These are phyloP conservation scores for Diabrotica undecimpunctata DNA, from an alignment of 1,140 invertebrate species.

Conservation along the genomic window DNA sequence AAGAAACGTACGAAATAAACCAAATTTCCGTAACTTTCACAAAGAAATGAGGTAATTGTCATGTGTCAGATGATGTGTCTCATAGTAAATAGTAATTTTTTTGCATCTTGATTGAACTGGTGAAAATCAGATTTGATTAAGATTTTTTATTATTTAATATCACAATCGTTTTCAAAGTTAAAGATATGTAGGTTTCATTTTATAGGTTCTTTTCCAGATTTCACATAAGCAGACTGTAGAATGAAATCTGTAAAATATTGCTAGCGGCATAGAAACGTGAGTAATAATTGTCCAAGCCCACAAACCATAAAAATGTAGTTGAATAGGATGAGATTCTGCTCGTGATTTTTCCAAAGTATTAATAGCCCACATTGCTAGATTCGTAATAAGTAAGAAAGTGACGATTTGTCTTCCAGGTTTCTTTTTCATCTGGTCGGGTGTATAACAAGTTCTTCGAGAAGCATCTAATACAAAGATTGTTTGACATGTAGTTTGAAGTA, in stretches of 20 bases:
- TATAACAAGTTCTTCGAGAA: constrained; percentile 72
- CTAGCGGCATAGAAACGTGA: constrained; percentile 90
- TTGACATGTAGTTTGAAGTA: constrained; percentile 83
- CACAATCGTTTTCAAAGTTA: constrained; percentile 50
- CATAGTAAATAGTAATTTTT: too few species aligned
- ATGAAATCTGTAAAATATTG: constrained; percentile 95
- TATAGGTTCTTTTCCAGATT: constrained; percentile 96
- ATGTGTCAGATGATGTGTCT: too few species aligned
- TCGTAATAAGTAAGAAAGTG: constrained; percentile 85
- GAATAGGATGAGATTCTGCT: constrained; percentile 87
- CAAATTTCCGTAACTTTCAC: too few species aligned
- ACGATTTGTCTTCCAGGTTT: constrained; percentile 88
- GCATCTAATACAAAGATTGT: constrained; percentile 94
- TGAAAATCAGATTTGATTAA: neutral
- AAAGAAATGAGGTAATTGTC: too few species aligned
- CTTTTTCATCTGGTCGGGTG: constrained; percentile 72
- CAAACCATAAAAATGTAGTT: constrained; percentile 85
- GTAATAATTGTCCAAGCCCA: constrained; percentile 97
- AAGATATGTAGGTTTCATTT: constrained; percentile 85
- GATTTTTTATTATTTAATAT: neutral
- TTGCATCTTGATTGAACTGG: too few species aligned
- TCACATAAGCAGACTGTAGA: constrained; percentile 95
- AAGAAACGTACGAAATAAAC: too few species aligned
- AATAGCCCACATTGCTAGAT: constrained; percentile 92
- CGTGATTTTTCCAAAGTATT: constrained; percentile 87